Conservation (phyloP, 2,113 vertebrate species). For the Ctenodactylus gundi region DNA sequence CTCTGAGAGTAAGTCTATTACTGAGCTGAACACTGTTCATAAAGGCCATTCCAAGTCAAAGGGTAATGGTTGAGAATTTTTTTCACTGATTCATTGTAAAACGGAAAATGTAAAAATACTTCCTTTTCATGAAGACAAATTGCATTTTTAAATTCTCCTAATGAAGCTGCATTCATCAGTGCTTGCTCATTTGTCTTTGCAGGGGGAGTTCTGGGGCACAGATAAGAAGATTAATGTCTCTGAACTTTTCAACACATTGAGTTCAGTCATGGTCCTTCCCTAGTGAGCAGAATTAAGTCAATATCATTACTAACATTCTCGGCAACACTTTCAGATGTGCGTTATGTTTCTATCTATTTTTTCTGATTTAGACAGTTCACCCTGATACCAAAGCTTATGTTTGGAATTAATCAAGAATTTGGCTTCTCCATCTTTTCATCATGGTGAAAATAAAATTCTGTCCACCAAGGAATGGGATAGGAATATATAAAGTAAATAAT, state of each 20-base stretch:
- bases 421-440: conserved; percentile 36
- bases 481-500: conserved; percentile 1
- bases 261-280: conserved; percentile 66
- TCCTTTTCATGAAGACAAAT: conserved; percentile 86
- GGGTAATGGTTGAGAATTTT: conserved; percentile 79
- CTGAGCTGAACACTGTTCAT: conserved; percentile 47
- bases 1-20: conserved; percentile 58
- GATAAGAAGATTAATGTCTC: conserved; percentile 86
- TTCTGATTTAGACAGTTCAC: conserved; percentile 13
- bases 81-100: conserved; percentile 75
- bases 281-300: conserved; percentile 78
- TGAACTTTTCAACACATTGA: conserved; percentile 84
- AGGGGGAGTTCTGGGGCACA: conserved; percentile 80
- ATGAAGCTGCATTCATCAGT: conserved; percentile 86
- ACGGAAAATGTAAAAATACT: conserved; percentile 81
- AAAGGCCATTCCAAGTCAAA: conserved; percentile 74
- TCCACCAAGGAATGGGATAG: background rate
- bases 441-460: conserved; percentile 37
- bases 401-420: conserved; percentile 54
- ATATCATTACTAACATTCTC: conserved; percentile 68
- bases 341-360: conserved; percentile 67
- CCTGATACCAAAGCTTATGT: conserved; percentile 43
- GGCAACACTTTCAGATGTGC: conserved; percentile 73
- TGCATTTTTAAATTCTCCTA: conserved; percentile 86
- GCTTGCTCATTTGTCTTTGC: conserved; percentile 84